Conservation (phyloP, 2,888 invertebrate genomes). For the Philereme vetulata region DNA sequence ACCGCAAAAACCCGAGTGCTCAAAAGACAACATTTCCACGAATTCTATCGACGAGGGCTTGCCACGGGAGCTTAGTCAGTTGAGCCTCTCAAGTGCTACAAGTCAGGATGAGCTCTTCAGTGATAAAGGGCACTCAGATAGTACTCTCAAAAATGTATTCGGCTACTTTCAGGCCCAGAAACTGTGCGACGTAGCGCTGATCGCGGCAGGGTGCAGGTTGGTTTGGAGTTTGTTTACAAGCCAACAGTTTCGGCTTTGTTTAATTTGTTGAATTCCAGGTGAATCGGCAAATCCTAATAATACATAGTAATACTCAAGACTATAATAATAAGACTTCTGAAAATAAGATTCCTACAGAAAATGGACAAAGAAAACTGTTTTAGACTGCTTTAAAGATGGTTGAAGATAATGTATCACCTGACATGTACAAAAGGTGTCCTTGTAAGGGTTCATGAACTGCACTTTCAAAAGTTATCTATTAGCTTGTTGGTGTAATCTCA, state of each 20-base stretch:
- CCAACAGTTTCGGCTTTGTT: not conserved
- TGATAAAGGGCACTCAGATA: constrained; percentile 91
- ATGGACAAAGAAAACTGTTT: constrained; percentile 15
- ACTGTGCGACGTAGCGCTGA: constrained; percentile 93
- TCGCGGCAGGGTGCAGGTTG: constrained; percentile 90
- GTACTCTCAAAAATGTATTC: constrained; percentile 92
- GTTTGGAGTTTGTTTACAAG: constrained; percentile 44
- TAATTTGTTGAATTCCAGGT: not conserved
- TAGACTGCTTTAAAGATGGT: not conserved
- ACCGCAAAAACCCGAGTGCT: constrained; percentile 66
- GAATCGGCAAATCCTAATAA: not conserved
- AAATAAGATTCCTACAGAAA: not conserved
- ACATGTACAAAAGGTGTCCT: constrained; percentile 25
- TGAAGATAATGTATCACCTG: constrained; percentile 19
- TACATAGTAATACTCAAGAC: not conserved
- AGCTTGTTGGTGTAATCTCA: constrained; percentile 1
- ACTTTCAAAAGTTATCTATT: constrained; percentile 22
- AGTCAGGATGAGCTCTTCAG: constrained; percentile 91
- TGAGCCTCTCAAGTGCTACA: constrained; percentile 86
- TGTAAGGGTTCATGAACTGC: constrained; percentile 32
- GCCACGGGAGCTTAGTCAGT: constrained; percentile 86
- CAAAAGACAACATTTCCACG: constrained; percentile 78
- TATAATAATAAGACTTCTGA: not conserved
- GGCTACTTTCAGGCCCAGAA: constrained; percentile 91
- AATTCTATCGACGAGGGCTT: constrained; percentile 83